These are phyloP conservation scores for Scleropages formosus DNA, from an alignment of 2,797 vertebrate genomes.

Conservation along the genomic window DNA sequence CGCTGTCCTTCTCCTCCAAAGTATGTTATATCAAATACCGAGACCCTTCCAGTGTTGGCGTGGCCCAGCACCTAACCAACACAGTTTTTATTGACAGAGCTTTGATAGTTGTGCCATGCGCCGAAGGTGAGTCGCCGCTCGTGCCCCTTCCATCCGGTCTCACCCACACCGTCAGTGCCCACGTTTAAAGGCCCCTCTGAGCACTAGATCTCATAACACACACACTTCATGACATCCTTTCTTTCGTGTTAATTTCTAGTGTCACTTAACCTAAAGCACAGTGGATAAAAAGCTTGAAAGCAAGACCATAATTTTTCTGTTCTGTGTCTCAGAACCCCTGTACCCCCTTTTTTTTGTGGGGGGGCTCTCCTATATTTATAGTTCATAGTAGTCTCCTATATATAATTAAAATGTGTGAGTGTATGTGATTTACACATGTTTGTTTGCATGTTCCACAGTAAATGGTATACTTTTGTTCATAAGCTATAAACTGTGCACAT, in stretches of 20 bases:
- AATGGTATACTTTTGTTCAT: too few relatives aligned
- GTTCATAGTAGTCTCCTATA: too few relatives aligned
- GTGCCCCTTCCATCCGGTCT: not conserved
- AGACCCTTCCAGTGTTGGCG: slow-evolving; percentile 95
- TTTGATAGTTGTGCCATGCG: slow-evolving; percentile 97
- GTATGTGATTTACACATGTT: too few relatives aligned
- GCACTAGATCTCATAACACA: too few relatives aligned
- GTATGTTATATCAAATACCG: slow-evolving; percentile 99
- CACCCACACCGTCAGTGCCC: not conserved
- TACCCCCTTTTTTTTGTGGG: too few relatives aligned
- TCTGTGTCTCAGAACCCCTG: too few relatives aligned
- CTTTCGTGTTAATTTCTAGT: slow-evolving; percentile 20
- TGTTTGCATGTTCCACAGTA: too few relatives aligned
- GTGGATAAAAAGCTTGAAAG: not conserved
- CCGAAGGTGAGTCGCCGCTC: slow-evolving; percentile 86
- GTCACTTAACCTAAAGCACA: not conserved
- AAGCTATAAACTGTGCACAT: too few relatives aligned
- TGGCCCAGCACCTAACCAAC: slow-evolving; percentile 99
- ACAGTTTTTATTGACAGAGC: slow-evolving; percentile 99
- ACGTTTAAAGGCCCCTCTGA: not conserved
- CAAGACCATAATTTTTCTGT: not conserved
- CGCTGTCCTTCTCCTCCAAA: slow-evolving; percentile 97
- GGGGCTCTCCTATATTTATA: too few relatives aligned
- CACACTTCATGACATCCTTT: not conserved
- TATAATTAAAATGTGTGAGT: too few relatives aligned